Evolutionary conservation across 2,113 vertebrate species (phyloP), one percentile per base, ranked within the genome.

Genomic region (Dasyornis broadbenti): DNA sequence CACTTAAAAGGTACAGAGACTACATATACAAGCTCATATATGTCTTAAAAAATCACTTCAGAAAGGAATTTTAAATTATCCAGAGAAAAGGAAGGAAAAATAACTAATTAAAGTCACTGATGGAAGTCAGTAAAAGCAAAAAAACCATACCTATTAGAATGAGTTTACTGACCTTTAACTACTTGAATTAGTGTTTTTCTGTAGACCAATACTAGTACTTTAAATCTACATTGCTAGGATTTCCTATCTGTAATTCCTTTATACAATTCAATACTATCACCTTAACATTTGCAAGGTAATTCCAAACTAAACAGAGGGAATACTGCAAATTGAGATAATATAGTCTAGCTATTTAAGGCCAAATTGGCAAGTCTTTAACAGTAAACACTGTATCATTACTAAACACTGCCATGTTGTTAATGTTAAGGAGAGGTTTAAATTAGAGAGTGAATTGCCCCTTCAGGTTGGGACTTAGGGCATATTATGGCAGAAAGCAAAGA

Each of bases 271-370:
- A 2, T 26, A 88, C 50, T 40, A 92, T 68, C 86, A 92, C 83
- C 76, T 86, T 68, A 91, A 89, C 72, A 77, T 81, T 95, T 89
- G 64, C 82, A 77, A 93, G 68, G 66, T 73, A 95, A 94, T 96
- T 96, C 82, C 93, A 90, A 92, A 73, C 50, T 96, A 95, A 97
- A 94, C 85, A 88, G 84, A 90, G 82, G 82, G 71, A 93, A 90
- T 70, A 91, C 71, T 71, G 88, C 93, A 95, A 95, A 93, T 70
- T 80, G 71, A 93, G 54, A 95, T 73, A 95, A 90, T 91, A 90
- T 37, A 93, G 73, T 66, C 53, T 80, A 86, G 75, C 91, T 92
- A 91, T 76, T 97, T 93, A 93, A 73, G 75, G 75, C 82, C 92
- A 96, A 95, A 95, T 33, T 94, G 82, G 71, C 50, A 95, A 95